Evolutionary conservation across 2,113 vertebrate species (phyloP).

Genomic region (Brachirus orientalis): DNA sequence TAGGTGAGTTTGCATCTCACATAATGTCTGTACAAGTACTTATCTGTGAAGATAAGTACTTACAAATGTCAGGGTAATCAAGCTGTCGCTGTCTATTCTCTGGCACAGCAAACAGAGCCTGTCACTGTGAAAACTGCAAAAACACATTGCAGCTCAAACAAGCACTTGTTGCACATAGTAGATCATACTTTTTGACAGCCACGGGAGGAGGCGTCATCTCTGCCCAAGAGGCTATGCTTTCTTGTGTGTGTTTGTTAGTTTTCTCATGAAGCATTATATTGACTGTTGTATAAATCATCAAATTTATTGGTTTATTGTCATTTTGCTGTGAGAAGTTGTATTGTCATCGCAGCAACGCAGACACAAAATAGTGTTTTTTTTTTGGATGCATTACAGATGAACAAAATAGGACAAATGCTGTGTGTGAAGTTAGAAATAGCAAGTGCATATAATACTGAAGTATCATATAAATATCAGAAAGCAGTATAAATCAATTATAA

Average conservation of each 20-base stretch:
- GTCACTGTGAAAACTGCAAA: background rate
- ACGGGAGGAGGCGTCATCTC: background rate
- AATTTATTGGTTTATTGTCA: too few relatives aligned
- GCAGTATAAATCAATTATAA: too few relatives aligned
- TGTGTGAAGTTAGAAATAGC: too few relatives aligned
- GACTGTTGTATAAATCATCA: too few relatives aligned
- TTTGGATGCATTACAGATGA: too few relatives aligned
- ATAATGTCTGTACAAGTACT: background rate
- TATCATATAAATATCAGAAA: too few relatives aligned
- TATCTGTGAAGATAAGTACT: background rate
- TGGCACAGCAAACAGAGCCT: background rate
- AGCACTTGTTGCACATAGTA: background rate
- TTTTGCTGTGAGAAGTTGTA: too few relatives aligned
- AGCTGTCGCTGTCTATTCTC: conserved; percentile 9
- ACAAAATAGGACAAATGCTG: too few relatives aligned
- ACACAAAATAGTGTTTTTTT: too few relatives aligned
- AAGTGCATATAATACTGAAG: too few relatives aligned
- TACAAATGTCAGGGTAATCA: background rate
- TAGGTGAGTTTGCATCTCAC: background rate
- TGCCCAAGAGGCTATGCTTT: background rate
- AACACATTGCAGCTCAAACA: background rate
- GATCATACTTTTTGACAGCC: background rate
- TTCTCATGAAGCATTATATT: background rate
- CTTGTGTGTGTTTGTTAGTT: background rate
- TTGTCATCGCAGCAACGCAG: too few relatives aligned